Conservation (phyloP, 1,140 invertebrate species). For the Drosophila subobscura region DNA sequence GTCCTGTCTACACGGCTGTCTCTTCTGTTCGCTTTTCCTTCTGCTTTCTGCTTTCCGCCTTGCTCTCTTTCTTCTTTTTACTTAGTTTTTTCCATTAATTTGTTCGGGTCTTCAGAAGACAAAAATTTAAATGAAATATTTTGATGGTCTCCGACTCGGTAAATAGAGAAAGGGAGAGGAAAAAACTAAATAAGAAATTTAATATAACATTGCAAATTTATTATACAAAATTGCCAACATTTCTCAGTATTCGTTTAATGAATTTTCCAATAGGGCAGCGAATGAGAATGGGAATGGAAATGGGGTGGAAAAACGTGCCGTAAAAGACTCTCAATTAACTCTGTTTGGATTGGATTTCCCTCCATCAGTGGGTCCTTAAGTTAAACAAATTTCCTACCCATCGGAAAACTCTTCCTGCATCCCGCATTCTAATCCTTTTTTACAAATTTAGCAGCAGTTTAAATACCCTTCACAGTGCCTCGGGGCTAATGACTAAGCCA, state of each 20-base stretch:
- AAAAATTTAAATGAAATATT: constrained; percentile 75
- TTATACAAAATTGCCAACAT: constrained; percentile 23
- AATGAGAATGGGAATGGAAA: background rate
- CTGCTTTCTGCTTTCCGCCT: constrained; percentile 43
- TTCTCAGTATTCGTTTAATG: constrained; percentile 10
- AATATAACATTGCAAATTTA: constrained; percentile 40
- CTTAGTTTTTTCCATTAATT: constrained; percentile 63
- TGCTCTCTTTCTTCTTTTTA: constrained; percentile 1
- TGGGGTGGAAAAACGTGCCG: constrained; percentile 4
- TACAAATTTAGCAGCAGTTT: constrained; percentile 52
- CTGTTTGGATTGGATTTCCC: constrained; percentile 11
- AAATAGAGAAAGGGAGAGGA: constrained; percentile 26
- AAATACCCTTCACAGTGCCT: constrained; percentile 57
- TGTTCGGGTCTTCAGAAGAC: constrained; percentile 35
- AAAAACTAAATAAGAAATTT: constrained; percentile 33
- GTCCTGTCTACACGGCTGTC: constrained; percentile 4
- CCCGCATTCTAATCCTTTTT: constrained; percentile 25
- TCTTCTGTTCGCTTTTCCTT: constrained; percentile 30
- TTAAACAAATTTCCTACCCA: constrained; percentile 18
- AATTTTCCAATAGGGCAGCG: background rate
- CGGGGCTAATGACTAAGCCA: constrained; percentile 64
- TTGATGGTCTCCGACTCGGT: constrained; percentile 35
- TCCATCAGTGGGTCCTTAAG: constrained; percentile 13
- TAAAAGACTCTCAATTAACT: constrained; percentile 26
- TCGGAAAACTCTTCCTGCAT: constrained; percentile 9